These are phyloP conservation scores for Physocephala rufipes DNA, from an alignment of 2,888 invertebrate species.

Conservation along the genomic window DNA sequence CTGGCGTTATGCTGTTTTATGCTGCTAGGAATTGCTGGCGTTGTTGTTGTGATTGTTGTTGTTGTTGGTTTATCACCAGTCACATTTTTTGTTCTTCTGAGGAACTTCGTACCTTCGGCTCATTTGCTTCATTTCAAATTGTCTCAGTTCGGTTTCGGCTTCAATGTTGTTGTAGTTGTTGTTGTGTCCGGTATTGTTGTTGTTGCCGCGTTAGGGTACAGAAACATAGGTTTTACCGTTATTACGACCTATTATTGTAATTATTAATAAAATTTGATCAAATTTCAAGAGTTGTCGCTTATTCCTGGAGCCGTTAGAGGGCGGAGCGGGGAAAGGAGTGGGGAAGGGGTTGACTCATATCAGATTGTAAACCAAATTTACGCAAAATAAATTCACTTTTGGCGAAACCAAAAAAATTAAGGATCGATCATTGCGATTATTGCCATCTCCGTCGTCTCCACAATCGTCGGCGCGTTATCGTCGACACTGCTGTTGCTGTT, in stretches of 20 bases:
- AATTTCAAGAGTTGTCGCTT: constrained; percentile 24
- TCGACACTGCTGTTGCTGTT: no score
- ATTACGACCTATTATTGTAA: constrained; percentile 29
- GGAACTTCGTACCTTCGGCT: neutral
- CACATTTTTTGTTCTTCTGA: no score
- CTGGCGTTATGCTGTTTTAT: neutral
- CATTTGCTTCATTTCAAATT: neutral
- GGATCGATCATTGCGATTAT: neutral
- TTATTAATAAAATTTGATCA: constrained; percentile 35
- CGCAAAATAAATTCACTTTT: constrained; percentile 10
- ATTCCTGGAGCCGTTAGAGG: no score
- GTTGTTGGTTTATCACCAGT: constrained; percentile 46
- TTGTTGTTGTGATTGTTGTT: constrained; percentile 32
- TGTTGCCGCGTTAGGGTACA: constrained; percentile 34
- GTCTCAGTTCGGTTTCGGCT: neutral
- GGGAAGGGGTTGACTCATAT: neutral
- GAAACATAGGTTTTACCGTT: constrained; percentile 22
- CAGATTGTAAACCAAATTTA: constrained; percentile 6
- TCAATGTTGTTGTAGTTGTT: constrained; percentile 28
- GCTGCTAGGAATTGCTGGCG: neutral
- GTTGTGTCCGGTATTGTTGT: constrained; percentile 43
- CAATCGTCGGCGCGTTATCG: no score
- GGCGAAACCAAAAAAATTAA: neutral
- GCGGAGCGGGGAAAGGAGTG: no score
- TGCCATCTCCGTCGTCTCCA: neutral